Conservation (phyloP, 2,888 invertebrate genomes). For the Eubasilissa splendida region DNA sequence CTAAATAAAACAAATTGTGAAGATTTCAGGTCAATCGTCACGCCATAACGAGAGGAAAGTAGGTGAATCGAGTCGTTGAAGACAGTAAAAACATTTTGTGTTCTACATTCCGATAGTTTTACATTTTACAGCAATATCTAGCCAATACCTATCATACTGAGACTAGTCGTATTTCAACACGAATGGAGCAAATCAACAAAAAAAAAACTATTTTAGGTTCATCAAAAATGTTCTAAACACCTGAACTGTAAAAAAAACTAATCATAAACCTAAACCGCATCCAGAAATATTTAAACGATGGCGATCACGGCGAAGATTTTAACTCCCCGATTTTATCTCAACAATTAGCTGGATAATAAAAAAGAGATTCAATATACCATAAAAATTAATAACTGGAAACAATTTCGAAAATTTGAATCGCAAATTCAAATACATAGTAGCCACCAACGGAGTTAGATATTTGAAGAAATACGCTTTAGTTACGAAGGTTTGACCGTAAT, state of each 20-base stretch:
- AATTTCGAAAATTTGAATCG: background rate
- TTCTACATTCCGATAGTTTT: slow-evolving; percentile 30
- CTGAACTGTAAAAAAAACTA: background rate
- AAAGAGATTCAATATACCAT: too few species aligned
- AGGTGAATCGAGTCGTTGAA: slow-evolving; percentile 20
- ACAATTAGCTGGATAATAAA: too few species aligned
- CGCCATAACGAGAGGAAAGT: slow-evolving; percentile 43
- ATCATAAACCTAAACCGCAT: background rate
- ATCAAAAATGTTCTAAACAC: slow-evolving; percentile 1
- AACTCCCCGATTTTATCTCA: too few species aligned
- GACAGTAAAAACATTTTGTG: slow-evolving; percentile 11
- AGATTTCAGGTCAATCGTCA: slow-evolving; percentile 48
- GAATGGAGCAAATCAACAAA: background rate
- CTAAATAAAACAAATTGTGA: slow-evolving; percentile 19
- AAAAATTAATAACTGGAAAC: background rate
- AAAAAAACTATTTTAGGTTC: background rate
- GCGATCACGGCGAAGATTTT: too few species aligned
- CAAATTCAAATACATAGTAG: background rate
- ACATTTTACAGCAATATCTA: slow-evolving; percentile 5
- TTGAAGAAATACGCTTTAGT: slow-evolving; percentile 1
- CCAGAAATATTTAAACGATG: too few species aligned
- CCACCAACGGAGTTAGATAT: background rate
- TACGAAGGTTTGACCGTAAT: slow-evolving; percentile 15
- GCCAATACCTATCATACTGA: too few species aligned
- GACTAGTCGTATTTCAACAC: background rate